Conservation (phyloP, 2,888 invertebrate genomes). For the Drosophila longiperda region DNA sequence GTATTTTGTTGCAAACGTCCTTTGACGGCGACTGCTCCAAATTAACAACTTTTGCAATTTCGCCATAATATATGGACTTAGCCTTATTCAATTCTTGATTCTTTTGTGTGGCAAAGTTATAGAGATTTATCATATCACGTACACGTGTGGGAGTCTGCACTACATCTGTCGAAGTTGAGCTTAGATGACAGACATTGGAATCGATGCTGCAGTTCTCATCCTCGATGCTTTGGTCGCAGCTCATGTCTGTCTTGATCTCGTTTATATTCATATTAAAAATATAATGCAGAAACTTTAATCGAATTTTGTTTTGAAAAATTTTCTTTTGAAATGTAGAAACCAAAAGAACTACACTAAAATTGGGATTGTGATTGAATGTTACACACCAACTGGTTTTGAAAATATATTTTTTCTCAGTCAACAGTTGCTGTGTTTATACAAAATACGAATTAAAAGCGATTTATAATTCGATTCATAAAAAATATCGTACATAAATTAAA, state of each 20-base stretch:
- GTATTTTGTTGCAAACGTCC: slow-evolving; percentile 23
- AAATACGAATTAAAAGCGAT: neutral
- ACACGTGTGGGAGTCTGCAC: slow-evolving; percentile 66
- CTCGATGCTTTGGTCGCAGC: slow-evolving; percentile 23
- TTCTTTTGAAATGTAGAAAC: slow-evolving; percentile 45
- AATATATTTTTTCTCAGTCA: slow-evolving; percentile 9
- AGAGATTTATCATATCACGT: slow-evolving; percentile 82
- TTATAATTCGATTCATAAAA: neutral
- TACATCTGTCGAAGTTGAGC: slow-evolving; percentile 1
- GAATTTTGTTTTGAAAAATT: slow-evolving; percentile 35
- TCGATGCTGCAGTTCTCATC: slow-evolving; percentile 58
- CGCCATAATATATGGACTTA: slow-evolving; percentile 73
- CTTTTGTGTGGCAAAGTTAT: slow-evolving; percentile 74
- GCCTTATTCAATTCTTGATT: slow-evolving; percentile 70
- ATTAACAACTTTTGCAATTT: slow-evolving; percentile 33
- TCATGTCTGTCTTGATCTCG: slow-evolving; percentile 29
- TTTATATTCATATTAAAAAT: slow-evolving; percentile 40
- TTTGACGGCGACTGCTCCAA: slow-evolving; percentile 10
- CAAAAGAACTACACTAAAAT: slow-evolving; percentile 46
- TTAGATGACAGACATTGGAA: slow-evolving; percentile 41
- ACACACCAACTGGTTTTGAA: slow-evolving; percentile 3
- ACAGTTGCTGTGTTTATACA: slow-evolving; percentile 32
- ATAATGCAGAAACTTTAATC: slow-evolving; percentile 23
- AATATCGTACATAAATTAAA: neutral
- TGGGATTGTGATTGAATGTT: slow-evolving; percentile 29